Percentiles rank a stretch among this genome's conserved stretches.
These are phyloP conservation scores for Coracias cyanogaster DNA, from an alignment of 2,797 vertebrate genomes.

Conservation along the genomic window DNA sequence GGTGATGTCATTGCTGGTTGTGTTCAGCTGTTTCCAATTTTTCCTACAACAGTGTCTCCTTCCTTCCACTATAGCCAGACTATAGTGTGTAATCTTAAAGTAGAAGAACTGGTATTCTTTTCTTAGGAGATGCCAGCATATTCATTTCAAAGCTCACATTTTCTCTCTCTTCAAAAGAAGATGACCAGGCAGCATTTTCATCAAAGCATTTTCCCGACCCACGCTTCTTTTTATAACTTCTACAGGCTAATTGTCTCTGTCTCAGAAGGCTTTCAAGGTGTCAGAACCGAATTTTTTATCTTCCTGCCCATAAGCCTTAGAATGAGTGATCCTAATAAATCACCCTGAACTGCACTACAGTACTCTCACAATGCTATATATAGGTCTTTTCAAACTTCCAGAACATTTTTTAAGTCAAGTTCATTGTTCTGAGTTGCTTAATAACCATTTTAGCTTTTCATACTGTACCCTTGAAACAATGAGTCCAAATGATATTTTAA, in stretches of 20 bases:
- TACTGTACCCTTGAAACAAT: not conserved
- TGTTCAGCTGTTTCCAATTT: not conserved
- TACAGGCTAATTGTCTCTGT: slow-evolving; percentile 44
- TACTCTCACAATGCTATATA: slow-evolving; percentile 3
- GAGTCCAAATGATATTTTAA: not conserved
- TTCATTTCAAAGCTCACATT: slow-evolving; percentile 12
- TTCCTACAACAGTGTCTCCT: not conserved
- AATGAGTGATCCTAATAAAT: slow-evolving; percentile 63
- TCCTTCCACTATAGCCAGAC: not conserved
- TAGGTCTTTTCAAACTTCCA: slow-evolving; percentile 12
- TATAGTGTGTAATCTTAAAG: not conserved
- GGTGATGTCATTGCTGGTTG: not conserved
- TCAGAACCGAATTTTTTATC: slow-evolving; percentile 55
- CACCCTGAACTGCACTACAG: slow-evolving; percentile 31
- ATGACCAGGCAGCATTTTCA: not conserved
- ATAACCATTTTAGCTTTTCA: slow-evolving; percentile 3
- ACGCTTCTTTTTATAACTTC: slow-evolving; percentile 16
- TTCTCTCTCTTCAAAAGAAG: slow-evolving; percentile 8
- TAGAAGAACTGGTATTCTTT: not conserved
- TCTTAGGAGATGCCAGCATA: not conserved
- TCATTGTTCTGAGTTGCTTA: slow-evolving; percentile 4
- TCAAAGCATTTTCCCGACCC: slow-evolving; percentile 35
- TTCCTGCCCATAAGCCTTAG: slow-evolving; percentile 40
- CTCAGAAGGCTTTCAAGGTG: slow-evolving; percentile 51
- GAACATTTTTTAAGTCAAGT: slow-evolving; percentile 3